Evolutionary conservation across 2,888 invertebrate genomes (phyloP).

Genomic region (Oeneis ivallda): DNA sequence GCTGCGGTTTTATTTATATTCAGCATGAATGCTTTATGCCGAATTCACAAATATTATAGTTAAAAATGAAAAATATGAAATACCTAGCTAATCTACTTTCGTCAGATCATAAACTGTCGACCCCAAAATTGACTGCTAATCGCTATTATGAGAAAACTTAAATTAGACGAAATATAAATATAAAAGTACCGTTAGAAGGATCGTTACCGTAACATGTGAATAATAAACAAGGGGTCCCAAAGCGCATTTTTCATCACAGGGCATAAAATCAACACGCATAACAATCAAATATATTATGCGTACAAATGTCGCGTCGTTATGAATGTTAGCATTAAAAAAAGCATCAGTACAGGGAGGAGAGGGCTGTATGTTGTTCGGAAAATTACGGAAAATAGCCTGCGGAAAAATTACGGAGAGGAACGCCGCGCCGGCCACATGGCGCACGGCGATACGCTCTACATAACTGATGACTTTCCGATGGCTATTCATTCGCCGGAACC

Average conservation of each 20-base stretch:
- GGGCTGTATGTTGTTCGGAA: constrained; percentile 65
- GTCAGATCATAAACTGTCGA: not conserved
- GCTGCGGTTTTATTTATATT: constrained; percentile 47
- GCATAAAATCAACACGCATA: constrained; percentile 22
- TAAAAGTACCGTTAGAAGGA: too few relatives aligned
- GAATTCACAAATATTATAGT: constrained; percentile 2
- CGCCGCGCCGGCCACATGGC: constrained; percentile 71
- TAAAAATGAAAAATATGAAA: constrained; percentile 4
- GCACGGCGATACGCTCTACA: constrained; percentile 74
- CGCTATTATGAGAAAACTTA: not conserved
- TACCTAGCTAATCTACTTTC: not conserved
- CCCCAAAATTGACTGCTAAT: too few relatives aligned
- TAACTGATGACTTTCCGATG: constrained; percentile 81
- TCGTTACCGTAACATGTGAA: not conserved
- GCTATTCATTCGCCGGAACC: constrained; percentile 72
- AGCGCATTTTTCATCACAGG: not conserved
- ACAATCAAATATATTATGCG: constrained; percentile 39
- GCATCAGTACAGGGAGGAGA: constrained; percentile 52
- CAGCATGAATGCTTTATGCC: constrained; percentile 23
- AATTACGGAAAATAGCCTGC: constrained; percentile 70
- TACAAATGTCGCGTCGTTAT: constrained; percentile 46
- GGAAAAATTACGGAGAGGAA: constrained; percentile 72
- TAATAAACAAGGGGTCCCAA: not conserved
- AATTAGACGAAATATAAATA: not conserved
- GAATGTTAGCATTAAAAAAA: constrained; percentile 61